phyloP scores from a whole-genome alignment of 2,113 vertebrate genomes.

The Glaucidium brasilianum region DNA sequence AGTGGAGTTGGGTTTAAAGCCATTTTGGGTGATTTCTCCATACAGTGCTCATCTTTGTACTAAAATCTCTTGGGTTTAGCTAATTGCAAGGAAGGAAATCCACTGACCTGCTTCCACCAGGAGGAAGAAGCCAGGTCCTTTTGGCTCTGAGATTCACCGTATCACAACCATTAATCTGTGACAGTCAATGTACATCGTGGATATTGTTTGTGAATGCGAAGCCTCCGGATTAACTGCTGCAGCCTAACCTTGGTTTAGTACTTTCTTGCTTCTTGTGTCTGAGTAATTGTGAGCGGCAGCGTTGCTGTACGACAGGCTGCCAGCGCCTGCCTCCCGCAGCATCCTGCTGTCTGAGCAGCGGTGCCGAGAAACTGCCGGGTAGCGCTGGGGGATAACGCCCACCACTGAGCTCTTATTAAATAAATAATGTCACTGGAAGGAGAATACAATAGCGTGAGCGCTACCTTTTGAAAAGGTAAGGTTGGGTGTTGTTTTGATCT shows the following conservation, averaged over 20 bases:
- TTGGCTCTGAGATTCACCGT: fast-evolving
- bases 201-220: neutral
- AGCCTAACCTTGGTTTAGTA: neutral
- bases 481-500: neutral
- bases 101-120: neutral
- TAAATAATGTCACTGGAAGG: neutral
- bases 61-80: neutral
- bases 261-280: neutral
- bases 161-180: neutral
- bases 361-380: neutral
- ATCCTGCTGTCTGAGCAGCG: neutral
- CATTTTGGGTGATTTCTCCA: neutral
- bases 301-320: neutral
- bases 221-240: neutral
- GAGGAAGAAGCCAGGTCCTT: neutral
- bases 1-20: neutral
- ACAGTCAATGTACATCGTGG: fast-evolving
- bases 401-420: neutral
- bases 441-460: neutral
- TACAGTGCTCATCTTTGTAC: neutral
- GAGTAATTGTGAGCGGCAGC: fast-evolving
- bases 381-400: neutral
- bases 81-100: neutral
- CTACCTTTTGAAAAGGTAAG: constrained; percentile 17
- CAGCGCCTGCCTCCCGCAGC: neutral